These are phyloP conservation scores for Kobus ellipsiprymnus DNA, from an alignment of 2,113 vertebrate species.

Conservation along the genomic window DNA sequence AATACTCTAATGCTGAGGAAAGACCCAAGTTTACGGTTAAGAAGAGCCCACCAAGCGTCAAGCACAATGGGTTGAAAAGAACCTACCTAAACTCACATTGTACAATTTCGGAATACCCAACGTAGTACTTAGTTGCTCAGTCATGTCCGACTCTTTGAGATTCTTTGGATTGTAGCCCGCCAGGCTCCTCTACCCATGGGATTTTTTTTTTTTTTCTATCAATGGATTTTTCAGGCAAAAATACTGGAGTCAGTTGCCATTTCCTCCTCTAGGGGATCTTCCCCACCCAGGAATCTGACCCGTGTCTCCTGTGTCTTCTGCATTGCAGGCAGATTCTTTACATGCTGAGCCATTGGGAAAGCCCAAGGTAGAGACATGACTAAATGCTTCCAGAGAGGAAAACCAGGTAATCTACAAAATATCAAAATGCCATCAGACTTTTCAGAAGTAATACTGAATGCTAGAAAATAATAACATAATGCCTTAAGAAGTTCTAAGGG, in stretches of 20 bases:
- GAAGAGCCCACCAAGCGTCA: background rate
- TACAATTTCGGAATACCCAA: background rate
- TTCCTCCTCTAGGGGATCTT: background rate
- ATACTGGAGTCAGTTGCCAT: background rate
- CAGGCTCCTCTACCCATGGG: background rate
- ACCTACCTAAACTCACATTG: background rate
- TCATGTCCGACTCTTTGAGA: background rate
- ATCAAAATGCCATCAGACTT: background rate
- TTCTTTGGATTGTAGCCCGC: background rate
- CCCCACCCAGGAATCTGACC: background rate
- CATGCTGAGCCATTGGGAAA: background rate
- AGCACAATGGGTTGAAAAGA: background rate
- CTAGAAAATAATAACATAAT: background rate
- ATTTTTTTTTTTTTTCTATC: background rate
- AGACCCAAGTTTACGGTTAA: background rate
- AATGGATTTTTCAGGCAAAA: background rate
- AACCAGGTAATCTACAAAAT: background rate
- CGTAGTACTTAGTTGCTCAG: background rate
- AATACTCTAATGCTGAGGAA: background rate
- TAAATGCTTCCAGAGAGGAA: background rate
- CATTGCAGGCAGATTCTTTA: background rate
- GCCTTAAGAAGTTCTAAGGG: background rate
- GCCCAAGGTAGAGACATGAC: background rate
- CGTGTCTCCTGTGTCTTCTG: background rate
- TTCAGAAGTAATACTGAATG: background rate